phyloP scores from a whole-genome alignment of 2,888 invertebrate species.

The Drosophila fulvimacula region DNA sequence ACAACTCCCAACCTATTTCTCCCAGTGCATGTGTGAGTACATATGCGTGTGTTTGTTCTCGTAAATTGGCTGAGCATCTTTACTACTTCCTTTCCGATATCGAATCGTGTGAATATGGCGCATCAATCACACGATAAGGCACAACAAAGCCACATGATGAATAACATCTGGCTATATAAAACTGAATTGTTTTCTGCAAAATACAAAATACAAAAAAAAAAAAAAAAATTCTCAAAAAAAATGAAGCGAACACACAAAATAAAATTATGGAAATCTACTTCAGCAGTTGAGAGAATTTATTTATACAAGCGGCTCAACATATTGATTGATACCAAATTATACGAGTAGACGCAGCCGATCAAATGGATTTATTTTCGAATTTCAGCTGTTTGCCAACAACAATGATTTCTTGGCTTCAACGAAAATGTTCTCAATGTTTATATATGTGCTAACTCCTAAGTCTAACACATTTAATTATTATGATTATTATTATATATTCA shows the following conservation, averaged over 20 bases:
- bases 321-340: conserved; percentile 42
- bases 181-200: conserved; percentile 67
- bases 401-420: conserved; percentile 3
- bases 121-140: conserved; percentile 72
- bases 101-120: conserved; percentile 72
- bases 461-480: conserved; percentile 5
- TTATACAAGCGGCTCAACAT: conserved; percentile 28
- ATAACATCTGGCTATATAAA: conserved; percentile 69
- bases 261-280: conserved; percentile 66
- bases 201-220: conserved; percentile 8
- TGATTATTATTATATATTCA: not conserved
- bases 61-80: conserved; percentile 44
- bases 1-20: not conserved
- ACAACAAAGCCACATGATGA: conserved; percentile 73
- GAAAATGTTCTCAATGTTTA: conserved; percentile 9
- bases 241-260: conserved; percentile 17
- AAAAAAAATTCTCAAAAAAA: not conserved
- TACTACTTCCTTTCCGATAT: conserved; percentile 68
- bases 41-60: conserved; percentile 16
- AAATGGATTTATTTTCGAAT: conserved; percentile 16
- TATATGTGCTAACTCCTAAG: not conserved
- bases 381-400: conserved; percentile 15
- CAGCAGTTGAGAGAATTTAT: conserved; percentile 50
- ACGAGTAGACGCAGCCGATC: conserved; percentile 2
- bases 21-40: conserved; percentile 8